Conservation (phyloP, 2,113 vertebrate genomes). For the Eolophus roseicapilla region DNA sequence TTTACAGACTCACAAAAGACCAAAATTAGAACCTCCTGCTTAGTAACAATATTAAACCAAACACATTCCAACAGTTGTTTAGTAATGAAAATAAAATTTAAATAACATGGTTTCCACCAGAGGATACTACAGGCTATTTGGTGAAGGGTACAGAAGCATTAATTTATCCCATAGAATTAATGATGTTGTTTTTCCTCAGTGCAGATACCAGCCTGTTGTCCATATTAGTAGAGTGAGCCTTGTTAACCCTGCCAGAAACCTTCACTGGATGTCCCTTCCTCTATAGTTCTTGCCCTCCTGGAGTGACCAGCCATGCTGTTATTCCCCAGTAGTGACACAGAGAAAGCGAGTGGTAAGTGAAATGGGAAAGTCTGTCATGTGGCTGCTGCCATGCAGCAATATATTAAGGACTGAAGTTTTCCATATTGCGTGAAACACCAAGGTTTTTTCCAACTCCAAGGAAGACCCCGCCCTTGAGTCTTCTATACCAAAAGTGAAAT, state of each 20-base stretch:
- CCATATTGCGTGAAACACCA: neutral
- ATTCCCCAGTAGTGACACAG: fast-evolving
- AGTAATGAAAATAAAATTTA: neutral
- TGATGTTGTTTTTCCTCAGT: neutral
- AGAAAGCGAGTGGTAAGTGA: neutral
- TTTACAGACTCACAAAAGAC: neutral
- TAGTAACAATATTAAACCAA: neutral
- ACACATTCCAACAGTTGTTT: neutral
- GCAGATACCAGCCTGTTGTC: neutral
- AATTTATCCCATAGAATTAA: neutral
- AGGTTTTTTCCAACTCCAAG: neutral
- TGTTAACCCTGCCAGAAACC: neutral
- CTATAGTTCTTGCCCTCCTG: neutral
- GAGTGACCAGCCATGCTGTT: neutral
- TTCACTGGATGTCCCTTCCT: neutral
- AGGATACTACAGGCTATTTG: neutral
- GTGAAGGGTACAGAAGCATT: neutral
- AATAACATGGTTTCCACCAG: neutral
- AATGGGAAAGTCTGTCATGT: neutral
- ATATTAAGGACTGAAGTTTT: neutral
- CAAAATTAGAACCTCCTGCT: neutral
- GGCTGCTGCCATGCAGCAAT: neutral
- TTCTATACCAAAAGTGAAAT: neutral
- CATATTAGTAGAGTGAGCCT: neutral
- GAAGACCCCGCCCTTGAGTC: neutral